Evolutionary conservation across 2,797 vertebrate species (phyloP), one percentile per base, ranked within the genome.

Genomic region (Erpetoichthys calabaricus): DNA sequence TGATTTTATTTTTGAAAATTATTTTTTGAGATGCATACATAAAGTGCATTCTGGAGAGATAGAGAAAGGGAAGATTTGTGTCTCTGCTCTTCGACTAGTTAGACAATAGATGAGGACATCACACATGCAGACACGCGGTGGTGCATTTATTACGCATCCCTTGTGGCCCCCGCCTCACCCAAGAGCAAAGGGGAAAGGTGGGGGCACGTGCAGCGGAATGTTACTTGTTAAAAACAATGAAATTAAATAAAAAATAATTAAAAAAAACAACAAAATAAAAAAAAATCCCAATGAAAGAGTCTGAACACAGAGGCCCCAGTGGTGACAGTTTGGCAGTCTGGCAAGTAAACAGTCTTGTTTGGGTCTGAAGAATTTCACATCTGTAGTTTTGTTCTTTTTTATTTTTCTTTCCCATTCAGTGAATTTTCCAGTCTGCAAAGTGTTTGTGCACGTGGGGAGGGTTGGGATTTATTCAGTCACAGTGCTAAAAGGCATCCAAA

Each of bases 401-500:
- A 25, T 25, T 25, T 25, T 25, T 1, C 25, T 25, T 25, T 25
- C 25, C 25, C 7, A n/a, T 49, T 49, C 47, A 7, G 47, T 57
- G 57, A 75, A 4, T 56, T 49, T 72, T 66, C 57, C 45, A 57
- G 50, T 70, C 70, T 68, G 44, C 49, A 57, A 63, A 58, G 25
- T 25, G 25, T 25, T 25, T 25, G 25, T 25, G 25, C 25, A 25
- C 25, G 25, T 25, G 25, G 25, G 25, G 25, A 25, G 51, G 57
- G 43, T 51, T 65, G 45, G 54, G 51, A n/a, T 49, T 10, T 59
- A 67, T 69, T 69, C 66, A 70, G 59, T 64, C 62, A 65, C 67
- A 72, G 61, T 51, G 63, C 70, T 65, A 57, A 53, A 56, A 68
- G 63, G 59, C 59, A 57, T 54, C 25, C 61, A 59, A 58, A 67